Percentiles rank a stretch among this genome's conserved stretches.
These are phyloP conservation scores for Latrodectus geometricus DNA, from an alignment of 1,140 invertebrate genomes.

Conservation along the genomic window DNA sequence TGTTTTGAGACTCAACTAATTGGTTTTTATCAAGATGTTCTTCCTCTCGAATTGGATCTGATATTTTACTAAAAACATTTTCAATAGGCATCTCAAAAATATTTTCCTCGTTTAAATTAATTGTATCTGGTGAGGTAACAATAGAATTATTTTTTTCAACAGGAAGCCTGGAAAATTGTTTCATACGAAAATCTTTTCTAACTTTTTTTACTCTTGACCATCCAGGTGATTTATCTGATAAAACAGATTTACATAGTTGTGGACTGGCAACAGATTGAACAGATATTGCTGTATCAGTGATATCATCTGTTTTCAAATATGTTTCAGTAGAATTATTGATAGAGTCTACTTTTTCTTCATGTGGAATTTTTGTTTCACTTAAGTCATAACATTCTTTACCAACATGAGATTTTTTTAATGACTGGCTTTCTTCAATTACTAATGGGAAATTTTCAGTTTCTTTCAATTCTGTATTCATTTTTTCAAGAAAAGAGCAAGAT, in stretches of 20 bases:
- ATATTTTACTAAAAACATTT: no score
- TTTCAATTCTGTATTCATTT: neutral
- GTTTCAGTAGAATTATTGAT: neutral
- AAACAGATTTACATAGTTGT: neutral
- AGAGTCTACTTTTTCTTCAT: neutral
- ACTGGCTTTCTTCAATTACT: neutral
- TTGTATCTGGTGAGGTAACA: neutral
- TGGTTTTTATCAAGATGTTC: no score
- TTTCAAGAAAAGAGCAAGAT: neutral
- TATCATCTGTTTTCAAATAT: neutral
- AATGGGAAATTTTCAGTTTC: conserved; percentile 18
- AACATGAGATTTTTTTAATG: neutral
- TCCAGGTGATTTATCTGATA: conserved; percentile 28
- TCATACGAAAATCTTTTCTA: conserved; percentile 39
- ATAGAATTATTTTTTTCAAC: conserved; percentile 32
- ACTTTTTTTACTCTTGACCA: conserved; percentile 44
- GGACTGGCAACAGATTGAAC: conserved; percentile 36
- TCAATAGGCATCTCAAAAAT: no score
- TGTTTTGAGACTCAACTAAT: no score
- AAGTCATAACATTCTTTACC: conserved; percentile 21
- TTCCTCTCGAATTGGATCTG: no score
- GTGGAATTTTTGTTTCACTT: conserved; percentile 12
- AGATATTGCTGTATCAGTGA: conserved; percentile 44
- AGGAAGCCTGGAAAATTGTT: conserved; percentile 35
- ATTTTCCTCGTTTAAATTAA: neutral